These are phyloP conservation scores for Atherinosoma microstoma DNA, from an alignment of 2,797 vertebrate genomes.

Conservation along the genomic window DNA sequence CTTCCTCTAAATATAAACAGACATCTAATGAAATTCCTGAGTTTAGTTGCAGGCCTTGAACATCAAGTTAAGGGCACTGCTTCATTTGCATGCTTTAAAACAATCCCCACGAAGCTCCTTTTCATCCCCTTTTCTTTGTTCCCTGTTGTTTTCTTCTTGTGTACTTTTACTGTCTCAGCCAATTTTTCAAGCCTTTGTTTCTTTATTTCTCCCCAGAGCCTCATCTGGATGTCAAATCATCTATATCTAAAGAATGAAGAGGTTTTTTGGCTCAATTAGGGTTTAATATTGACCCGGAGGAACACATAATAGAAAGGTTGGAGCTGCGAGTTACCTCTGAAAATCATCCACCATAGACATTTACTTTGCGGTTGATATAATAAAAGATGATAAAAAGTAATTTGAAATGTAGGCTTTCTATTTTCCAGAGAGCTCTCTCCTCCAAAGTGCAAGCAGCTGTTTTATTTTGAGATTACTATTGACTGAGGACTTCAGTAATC, in stretches of 20 bases:
- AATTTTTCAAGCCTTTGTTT: slow-evolving; percentile 26
- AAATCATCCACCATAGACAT: background rate
- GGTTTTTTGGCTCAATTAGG: slow-evolving; percentile 44
- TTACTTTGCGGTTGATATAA: slow-evolving; percentile 28
- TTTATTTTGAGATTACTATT: slow-evolving; percentile 30
- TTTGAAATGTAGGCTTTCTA: slow-evolving; percentile 34
- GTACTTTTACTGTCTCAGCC: slow-evolving; percentile 13
- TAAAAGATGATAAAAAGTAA: slow-evolving; percentile 18
- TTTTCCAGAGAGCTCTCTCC: background rate
- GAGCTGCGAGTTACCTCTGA: slow-evolving; percentile 6
- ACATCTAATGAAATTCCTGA: slow-evolving; percentile 30
- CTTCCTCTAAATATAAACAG: slow-evolving; percentile 32
- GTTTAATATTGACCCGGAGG: slow-evolving; percentile 26
- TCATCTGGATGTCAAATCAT: slow-evolving; percentile 43
- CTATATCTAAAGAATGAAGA: slow-evolving; percentile 45
- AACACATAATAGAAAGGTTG: slow-evolving; percentile 26
- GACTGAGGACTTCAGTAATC: slow-evolving; percentile 34
- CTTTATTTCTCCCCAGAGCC: slow-evolving; percentile 16
- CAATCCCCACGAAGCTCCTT: slow-evolving; percentile 15
- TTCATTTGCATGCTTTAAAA: slow-evolving; percentile 42
- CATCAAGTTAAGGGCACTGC: slow-evolving; percentile 26
- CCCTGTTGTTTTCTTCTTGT: background rate
- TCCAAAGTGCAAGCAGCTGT: slow-evolving; percentile 14
- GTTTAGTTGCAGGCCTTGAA: slow-evolving; percentile 23
- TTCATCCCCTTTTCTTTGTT: slow-evolving; percentile 22